Evolutionary conservation across 2,113 vertebrate species (phyloP).

Genomic region (Nycticorax nycticorax): DNA sequence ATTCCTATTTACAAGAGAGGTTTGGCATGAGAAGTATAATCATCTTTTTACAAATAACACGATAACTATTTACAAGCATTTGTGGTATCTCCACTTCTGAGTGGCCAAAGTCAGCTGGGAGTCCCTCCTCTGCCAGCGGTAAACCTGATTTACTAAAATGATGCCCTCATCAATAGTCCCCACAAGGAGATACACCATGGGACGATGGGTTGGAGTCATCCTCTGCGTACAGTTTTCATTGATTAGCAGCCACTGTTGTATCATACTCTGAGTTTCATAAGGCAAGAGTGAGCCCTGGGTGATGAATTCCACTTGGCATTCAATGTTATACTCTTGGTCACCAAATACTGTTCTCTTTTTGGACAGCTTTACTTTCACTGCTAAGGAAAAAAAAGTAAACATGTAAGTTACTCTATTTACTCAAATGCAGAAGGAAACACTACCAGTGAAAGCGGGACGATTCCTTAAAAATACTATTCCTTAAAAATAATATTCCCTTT

Average conservation of each 20-base stretch:
- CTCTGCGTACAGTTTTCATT: constrained; percentile 79
- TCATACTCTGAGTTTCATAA: constrained; percentile 81
- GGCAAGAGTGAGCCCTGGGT: constrained; percentile 81
- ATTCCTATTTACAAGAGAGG: constrained; percentile 61
- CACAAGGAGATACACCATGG: constrained; percentile 81
- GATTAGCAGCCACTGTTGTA: constrained; percentile 87
- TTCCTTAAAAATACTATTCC: neutral
- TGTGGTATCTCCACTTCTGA: constrained; percentile 86
- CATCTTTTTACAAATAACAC: neutral
- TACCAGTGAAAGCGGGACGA: neutral
- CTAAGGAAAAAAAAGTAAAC: constrained; percentile 53
- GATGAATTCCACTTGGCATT: constrained; percentile 84
- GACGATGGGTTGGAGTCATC: constrained; percentile 73
- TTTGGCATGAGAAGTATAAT: neutral
- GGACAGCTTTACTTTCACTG: constrained; percentile 84
- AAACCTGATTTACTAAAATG: constrained; percentile 76
- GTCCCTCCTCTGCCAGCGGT: constrained; percentile 86
- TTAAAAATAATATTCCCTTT: neutral
- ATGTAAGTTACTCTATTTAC: neutral
- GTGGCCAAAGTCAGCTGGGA: constrained; percentile 76
- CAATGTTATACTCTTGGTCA: constrained; percentile 78
- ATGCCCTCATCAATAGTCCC: constrained; percentile 77
- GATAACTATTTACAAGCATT: constrained; percentile 74
- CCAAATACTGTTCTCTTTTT: constrained; percentile 68
- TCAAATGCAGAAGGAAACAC: neutral